Evolutionary conservation across 2,888 invertebrate species (phyloP).

Genomic region (Criorhina ranunculi): DNA sequence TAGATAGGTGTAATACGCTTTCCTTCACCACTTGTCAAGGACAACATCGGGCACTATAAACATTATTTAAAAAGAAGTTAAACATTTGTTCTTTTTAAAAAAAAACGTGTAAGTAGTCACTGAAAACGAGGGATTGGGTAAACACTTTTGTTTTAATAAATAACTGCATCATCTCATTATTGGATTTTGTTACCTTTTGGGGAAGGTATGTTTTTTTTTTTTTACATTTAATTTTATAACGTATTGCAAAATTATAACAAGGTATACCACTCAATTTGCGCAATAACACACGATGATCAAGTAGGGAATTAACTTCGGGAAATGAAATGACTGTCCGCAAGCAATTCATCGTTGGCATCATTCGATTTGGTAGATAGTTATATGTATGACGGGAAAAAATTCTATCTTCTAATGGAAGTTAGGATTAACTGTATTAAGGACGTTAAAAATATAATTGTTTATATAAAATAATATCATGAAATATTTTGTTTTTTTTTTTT

Average conservation of each 20-base stretch:
- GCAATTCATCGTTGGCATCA: conserved; percentile 40
- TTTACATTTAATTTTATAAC: conserved; percentile 36
- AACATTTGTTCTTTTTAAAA: conserved; percentile 15
- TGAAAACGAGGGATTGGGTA: conserved; percentile 22
- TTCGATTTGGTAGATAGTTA: conserved; percentile 31
- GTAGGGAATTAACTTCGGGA: conserved; percentile 32
- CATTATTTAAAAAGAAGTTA: conserved; percentile 59
- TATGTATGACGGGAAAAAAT: conserved; percentile 31
- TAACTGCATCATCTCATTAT: conserved; percentile 15
- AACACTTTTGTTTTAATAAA: conserved; percentile 11
- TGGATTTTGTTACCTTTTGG: conserved; percentile 30
- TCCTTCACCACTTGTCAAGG: conserved; percentile 87
- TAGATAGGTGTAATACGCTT: conserved; percentile 45
- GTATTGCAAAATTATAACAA: conserved; percentile 3
- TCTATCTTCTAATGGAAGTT: conserved; percentile 78
- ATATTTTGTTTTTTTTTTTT: too few species aligned
- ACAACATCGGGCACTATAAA: conserved; percentile 90
- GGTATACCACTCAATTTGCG: conserved; percentile 28
- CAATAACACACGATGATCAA: conserved; percentile 45
- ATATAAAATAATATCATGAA: background rate
- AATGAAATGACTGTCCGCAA: conserved; percentile 48
- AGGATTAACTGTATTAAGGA: conserved; percentile 78
- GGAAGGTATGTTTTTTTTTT: background rate
- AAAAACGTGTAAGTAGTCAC: background rate
- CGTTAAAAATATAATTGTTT: conserved; percentile 39